Evolutionary conservation across 1,140 invertebrate genomes (phyloP).

Genomic region (Mylabris phalerata): DNA sequence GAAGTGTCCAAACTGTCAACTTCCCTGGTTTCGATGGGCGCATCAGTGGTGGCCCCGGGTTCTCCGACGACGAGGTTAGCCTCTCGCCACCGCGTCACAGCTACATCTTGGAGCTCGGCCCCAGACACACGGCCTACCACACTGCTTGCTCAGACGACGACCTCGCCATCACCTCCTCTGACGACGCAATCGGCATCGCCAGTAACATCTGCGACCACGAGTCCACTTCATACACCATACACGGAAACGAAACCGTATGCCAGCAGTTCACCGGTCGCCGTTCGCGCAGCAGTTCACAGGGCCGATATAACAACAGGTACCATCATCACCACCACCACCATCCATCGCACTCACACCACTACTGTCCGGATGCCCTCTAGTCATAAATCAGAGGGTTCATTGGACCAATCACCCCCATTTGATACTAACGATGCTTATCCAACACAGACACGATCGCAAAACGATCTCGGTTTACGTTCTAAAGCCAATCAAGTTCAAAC

Average conservation of each 20-base stretch:
- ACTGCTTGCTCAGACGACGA: slow-evolving; percentile 40
- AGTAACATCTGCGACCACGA: slow-evolving; percentile 41
- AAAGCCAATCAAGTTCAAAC: slow-evolving; percentile 40
- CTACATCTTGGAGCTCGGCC: slow-evolving; percentile 42
- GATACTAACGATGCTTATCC: slow-evolving; percentile 37
- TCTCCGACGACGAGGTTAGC: slow-evolving; percentile 44
- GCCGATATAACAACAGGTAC: slow-evolving; percentile 43
- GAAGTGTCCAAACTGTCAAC: slow-evolving; percentile 43
- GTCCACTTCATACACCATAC: slow-evolving; percentile 31
- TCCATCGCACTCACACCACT: slow-evolving; percentile 35
- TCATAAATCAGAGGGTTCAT: slow-evolving; percentile 36
- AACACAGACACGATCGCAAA: slow-evolving; percentile 39
- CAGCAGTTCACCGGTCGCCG: slow-evolving; percentile 37
- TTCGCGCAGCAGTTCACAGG: slow-evolving; percentile 43
- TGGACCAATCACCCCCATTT: slow-evolving; percentile 28
- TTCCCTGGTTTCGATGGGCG: slow-evolving; percentile 42
- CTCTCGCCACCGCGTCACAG: slow-evolving; percentile 42
- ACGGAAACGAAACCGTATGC: slow-evolving; percentile 12
- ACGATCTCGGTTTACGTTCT: slow-evolving; percentile 27
- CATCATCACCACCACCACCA: slow-evolving; percentile 20
- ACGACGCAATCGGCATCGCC: slow-evolving; percentile 41
- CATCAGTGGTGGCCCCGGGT: slow-evolving; percentile 26
- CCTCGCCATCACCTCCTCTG: slow-evolving; percentile 42
- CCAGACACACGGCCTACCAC: slow-evolving; percentile 38
- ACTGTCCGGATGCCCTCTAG: slow-evolving; percentile 41